These are phyloP conservation scores for Gymnocheta viridis DNA, from an alignment of 2,888 invertebrate genomes.

Conservation along the genomic window DNA sequence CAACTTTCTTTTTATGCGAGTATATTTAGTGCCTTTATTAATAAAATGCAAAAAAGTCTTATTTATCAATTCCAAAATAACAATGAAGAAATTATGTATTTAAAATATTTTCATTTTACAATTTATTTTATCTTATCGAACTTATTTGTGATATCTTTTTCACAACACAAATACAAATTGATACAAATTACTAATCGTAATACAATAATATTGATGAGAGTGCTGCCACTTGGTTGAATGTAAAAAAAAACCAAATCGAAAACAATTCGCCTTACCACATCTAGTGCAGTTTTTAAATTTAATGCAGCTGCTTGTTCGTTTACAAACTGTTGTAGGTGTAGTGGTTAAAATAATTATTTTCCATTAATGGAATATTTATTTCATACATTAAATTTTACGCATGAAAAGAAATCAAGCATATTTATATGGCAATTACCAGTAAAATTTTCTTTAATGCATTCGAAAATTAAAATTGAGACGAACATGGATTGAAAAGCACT, in stretches of 20 bases:
- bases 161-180: conserved; percentile 22
- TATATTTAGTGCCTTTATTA: neutral
- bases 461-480: too few relatives aligned
- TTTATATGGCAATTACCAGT: too few relatives aligned
- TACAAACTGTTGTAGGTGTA: too few relatives aligned
- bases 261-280: conserved; percentile 13
- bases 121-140: conserved; percentile 49
- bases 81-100: conserved; percentile 27
- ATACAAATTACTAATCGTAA: neutral
- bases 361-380: too few relatives aligned
- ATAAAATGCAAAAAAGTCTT: conserved; percentile 3
- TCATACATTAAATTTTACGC: too few relatives aligned
- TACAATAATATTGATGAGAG: conserved; percentile 41
- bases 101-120: conserved; percentile 39
- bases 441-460: too few relatives aligned
- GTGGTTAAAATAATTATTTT: too few relatives aligned
- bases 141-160: conserved; percentile 30
- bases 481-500: too few relatives aligned
- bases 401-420: too few relatives aligned
- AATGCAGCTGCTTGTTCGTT: too few relatives aligned
- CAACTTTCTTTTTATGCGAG: neutral
- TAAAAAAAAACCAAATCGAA: neutral
- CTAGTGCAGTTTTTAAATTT: too few relatives aligned
- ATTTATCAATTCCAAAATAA: conserved; percentile 22
- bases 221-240: conserved; percentile 33